Percentiles rank a stretch among this genome's conserved stretches.
phyloP scores from a whole-genome alignment of 2,888 invertebrate genomes.

The Diplazon laetatorius region DNA sequence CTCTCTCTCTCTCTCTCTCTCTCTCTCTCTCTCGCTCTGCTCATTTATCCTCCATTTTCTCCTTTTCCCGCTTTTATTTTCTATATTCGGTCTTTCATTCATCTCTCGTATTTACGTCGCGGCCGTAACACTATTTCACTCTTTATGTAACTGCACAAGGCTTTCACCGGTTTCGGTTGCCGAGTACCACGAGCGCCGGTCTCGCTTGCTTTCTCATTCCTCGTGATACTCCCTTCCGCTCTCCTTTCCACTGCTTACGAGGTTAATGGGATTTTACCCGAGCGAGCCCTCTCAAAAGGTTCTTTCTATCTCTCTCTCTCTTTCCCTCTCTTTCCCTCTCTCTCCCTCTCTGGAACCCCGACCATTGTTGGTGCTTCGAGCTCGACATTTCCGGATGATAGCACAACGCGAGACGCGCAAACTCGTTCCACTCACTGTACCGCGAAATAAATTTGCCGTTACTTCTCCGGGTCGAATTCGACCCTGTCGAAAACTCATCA shows the following conservation, averaged over 20 bases:
- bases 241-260: conserved; percentile 52
- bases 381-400: conserved; percentile 60
- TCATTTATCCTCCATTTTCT: conserved; percentile 6
- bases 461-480: conserved; percentile 24
- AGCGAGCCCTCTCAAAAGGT: conserved; percentile 50
- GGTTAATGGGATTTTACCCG: conserved; percentile 71
- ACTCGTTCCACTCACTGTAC: conserved; percentile 3
- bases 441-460: conserved; percentile 36
- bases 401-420: conserved; percentile 25
- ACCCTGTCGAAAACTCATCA: conserved; percentile 42
- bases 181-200: conserved; percentile 15
- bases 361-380: conserved; percentile 51
- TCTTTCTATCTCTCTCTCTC: conserved; percentile 59
- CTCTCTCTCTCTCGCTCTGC: background rate
- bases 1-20: conserved; percentile 15
- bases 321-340: no score
- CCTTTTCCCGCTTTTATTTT: background rate
- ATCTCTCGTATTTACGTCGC: conserved; percentile 62
- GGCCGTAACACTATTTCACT: conserved; percentile 69
- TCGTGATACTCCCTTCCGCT: background rate
- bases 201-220: conserved; percentile 31
- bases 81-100: conserved; percentile 28
- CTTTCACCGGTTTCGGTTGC: conserved; percentile 29
- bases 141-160: conserved; percentile 64
- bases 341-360: conserved; percentile 59